Percentiles rank a stretch among this genome's conserved stretches.
Conservation (phyloP, 2,113 vertebrate genomes). For the Megatriorchis doriae region DNA sequence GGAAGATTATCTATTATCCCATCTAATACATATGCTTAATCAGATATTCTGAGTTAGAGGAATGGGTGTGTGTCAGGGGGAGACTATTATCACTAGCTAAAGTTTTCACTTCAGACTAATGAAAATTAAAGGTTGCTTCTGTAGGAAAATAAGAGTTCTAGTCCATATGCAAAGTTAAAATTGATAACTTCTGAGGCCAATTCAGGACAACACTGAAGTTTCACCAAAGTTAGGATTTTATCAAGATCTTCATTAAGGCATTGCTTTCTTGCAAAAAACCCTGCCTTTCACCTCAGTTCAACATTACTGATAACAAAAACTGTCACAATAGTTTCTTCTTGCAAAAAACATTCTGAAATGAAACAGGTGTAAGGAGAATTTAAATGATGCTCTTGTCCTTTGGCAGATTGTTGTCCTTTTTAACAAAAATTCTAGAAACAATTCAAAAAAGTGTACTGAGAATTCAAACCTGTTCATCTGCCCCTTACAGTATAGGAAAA, state of each 20-base stretch:
- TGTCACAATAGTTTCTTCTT: neutral
- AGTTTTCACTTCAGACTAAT: neutral
- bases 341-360: neutral
- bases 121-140: neutral
- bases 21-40: neutral
- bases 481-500: neutral
- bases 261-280: neutral
- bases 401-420: neutral
- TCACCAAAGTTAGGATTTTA: neutral
- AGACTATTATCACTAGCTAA: neutral
- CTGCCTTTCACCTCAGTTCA: neutral
- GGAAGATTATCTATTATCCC: neutral
- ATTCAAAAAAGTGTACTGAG: neutral
- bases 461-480: neutral
- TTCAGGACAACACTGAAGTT: neutral
- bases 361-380: neutral
- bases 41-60: neutral
- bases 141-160: neutral
- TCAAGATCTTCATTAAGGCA: neutral
- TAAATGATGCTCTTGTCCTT: neutral
- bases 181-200: neutral
- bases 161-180: neutral
- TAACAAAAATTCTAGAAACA: neutral
- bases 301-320: neutral
- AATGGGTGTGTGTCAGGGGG: neutral